Evolutionary conservation across 1,140 invertebrate genomes (phyloP).

Genomic region (Delia radicum): DNA sequence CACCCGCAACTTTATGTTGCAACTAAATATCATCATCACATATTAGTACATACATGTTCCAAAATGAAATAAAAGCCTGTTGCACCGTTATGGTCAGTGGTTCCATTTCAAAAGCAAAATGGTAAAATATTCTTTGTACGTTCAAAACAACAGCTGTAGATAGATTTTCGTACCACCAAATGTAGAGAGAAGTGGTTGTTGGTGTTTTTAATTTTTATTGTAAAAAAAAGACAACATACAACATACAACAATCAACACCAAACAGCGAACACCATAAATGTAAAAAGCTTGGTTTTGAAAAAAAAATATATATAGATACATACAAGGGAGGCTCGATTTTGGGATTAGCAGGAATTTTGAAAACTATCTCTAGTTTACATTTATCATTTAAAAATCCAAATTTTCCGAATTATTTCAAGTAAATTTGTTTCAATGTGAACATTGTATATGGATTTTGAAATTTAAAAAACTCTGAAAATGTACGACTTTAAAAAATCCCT

Average conservation of each 20-base stretch:
- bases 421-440: no score
- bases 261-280: background rate
- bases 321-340: no score
- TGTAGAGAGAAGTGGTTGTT: background rate
- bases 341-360: no score
- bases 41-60: background rate
- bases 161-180: background rate
- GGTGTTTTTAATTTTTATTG: background rate
- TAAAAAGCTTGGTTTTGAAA: background rate
- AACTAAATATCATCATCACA: background rate
- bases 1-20: background rate
- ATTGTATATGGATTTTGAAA: no score
- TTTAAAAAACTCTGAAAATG: no score
- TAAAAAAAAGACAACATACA: background rate
- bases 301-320: no score
- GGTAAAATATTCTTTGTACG: background rate
- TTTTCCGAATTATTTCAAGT: no score
- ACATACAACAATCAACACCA: background rate
- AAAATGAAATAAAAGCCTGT: slow-evolving; percentile 4
- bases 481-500: no score
- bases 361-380: no score
- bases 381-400: no score
- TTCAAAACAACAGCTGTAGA: background rate
- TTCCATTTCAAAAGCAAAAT: background rate
- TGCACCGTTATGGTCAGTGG: background rate